Conservation (phyloP, 2,888 invertebrate species). For the Pedicia rivosa region DNA sequence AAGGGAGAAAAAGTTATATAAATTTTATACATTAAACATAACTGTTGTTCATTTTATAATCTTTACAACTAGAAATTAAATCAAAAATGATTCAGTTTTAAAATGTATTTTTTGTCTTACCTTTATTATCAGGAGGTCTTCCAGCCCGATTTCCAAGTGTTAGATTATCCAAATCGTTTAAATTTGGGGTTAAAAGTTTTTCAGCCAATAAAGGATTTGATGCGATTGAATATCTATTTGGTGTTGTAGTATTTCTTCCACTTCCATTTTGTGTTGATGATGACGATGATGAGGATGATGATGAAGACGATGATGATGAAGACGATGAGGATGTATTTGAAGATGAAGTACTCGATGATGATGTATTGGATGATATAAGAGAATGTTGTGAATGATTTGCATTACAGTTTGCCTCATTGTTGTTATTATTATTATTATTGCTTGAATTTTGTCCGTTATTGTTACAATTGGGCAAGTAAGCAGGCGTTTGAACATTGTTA, state of each 20-base stretch:
- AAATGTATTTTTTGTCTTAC: constrained; percentile 21
- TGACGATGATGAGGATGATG: neutral
- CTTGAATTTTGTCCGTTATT: too few species aligned
- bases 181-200: constrained; percentile 58
- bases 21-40: too few species aligned
- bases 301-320: constrained; percentile 2
- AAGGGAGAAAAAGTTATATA: too few species aligned
- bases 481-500: constrained; percentile 25
- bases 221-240: constrained; percentile 60
- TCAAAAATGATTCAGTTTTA: too few species aligned
- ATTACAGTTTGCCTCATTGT: neutral
- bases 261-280: constrained; percentile 21
- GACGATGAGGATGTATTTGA: neutral
- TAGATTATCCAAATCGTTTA: constrained; percentile 18
- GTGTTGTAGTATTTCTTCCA: constrained; percentile 30
- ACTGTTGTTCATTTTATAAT: too few species aligned
- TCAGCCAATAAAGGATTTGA: constrained; percentile 78
- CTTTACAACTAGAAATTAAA: too few species aligned
- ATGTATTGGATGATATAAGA: constrained; percentile 8
- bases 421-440: neutral
- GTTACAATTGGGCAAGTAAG: constrained; percentile 17
- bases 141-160: constrained; percentile 15
- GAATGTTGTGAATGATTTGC: constrained; percentile 11
- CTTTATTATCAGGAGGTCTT: constrained; percentile 28
- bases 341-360: constrained; percentile 1